Evolutionary conservation across 2,888 invertebrate species (phyloP).

Genomic region (Apodemia mormo): DNA sequence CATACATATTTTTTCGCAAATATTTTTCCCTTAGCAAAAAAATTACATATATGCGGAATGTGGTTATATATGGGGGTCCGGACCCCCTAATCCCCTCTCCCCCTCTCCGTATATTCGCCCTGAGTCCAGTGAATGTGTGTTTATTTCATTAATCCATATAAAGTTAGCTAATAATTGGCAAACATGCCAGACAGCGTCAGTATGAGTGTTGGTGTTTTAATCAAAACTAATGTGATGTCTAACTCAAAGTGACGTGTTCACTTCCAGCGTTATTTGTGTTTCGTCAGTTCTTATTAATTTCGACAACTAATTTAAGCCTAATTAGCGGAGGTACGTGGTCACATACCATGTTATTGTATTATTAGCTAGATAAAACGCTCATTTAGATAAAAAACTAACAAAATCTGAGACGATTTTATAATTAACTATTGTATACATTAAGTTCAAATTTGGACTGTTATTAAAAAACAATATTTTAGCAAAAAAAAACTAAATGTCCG

Average conservation of each 20-base stretch:
- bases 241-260: neutral
- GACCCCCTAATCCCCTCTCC: too few relatives aligned
- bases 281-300: constrained; percentile 11
- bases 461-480: constrained; percentile 7
- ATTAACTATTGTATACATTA: constrained; percentile 17
- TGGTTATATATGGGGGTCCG: too few relatives aligned
- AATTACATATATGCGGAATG: too few relatives aligned
- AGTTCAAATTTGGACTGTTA: neutral
- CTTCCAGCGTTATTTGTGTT: neutral
- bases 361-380: constrained; percentile 17
- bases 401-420: constrained; percentile 18
- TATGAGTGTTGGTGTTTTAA: neutral
- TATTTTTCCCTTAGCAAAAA: too few relatives aligned
- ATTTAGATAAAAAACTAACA: constrained; percentile 18
- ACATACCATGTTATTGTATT: constrained; percentile 15
- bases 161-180: too few relatives aligned
- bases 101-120: too few relatives aligned
- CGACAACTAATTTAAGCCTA: constrained; percentile 11
- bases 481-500: neutral
- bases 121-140: too few relatives aligned
- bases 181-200: too few relatives aligned
- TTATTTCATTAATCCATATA: too few relatives aligned
- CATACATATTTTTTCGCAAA: too few relatives aligned
- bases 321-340: constrained; percentile 16
- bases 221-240: neutral